Conservation (phyloP, 2,888 invertebrate species). For the Amiota mariae region DNA sequence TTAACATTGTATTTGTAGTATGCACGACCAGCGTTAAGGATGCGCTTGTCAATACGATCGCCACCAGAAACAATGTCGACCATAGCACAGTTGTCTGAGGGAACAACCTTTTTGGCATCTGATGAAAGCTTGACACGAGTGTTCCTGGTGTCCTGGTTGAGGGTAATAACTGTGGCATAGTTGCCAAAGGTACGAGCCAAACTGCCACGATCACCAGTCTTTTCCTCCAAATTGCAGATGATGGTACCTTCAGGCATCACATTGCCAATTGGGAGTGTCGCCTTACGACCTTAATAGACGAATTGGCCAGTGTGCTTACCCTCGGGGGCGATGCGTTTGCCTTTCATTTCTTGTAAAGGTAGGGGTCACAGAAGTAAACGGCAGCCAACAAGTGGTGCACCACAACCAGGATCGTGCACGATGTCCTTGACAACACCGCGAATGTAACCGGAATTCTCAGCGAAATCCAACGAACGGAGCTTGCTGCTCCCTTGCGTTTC, state of each 20-base stretch:
- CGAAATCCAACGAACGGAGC: constrained; percentile 94
- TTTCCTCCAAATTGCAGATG: constrained; percentile 99
- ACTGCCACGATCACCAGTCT: constrained; percentile 98
- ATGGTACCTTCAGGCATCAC: constrained; percentile 99
- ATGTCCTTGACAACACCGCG: constrained; percentile 99
- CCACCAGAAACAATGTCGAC: constrained; percentile 99
- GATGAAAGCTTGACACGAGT: constrained; percentile 98
- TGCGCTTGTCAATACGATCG: constrained; percentile 99
- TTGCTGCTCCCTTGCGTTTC: constrained; percentile 98
- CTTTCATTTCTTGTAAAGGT: constrained; percentile 96
- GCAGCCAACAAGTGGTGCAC: constrained; percentile 97
- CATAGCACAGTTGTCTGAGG: constrained; percentile 99
- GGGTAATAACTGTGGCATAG: constrained; percentile 99
- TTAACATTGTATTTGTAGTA: constrained; percentile 99
- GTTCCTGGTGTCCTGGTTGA: constrained; percentile 97
- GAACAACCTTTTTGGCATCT: constrained; percentile 98
- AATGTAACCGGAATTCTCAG: constrained; percentile 99
- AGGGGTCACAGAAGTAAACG: constrained; percentile 98
- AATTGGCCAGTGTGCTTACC: constrained; percentile 99
- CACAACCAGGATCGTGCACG: constrained; percentile 98
- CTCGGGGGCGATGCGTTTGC: constrained; percentile 98
- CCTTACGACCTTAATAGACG: constrained; percentile 98
- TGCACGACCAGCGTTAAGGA: constrained; percentile 98
- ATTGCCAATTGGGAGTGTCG: constrained; percentile 88
- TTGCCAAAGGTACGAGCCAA: constrained; percentile 98